Conservation (phyloP, 1,140 invertebrate genomes). For the Nilaparvata lugens region DNA sequence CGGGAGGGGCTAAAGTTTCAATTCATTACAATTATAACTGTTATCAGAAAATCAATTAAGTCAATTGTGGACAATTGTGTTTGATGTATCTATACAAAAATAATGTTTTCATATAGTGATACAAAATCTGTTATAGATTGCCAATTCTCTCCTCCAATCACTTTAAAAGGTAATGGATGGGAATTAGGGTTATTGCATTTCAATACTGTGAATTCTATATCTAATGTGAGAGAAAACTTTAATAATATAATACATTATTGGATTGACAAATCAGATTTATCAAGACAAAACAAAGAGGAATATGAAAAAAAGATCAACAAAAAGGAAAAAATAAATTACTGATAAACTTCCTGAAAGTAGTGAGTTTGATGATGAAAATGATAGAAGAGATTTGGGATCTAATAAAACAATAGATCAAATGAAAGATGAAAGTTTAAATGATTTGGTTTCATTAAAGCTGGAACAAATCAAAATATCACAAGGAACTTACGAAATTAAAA, state of each 20-base stretch:
- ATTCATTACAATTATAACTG: slow-evolving; percentile 4
- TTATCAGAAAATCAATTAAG: background rate
- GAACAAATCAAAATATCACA: background rate
- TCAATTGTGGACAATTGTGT: slow-evolving; percentile 6
- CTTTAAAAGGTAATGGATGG: background rate
- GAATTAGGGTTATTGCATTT: slow-evolving; percentile 5
- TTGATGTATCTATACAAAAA: background rate
- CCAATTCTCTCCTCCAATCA: background rate
- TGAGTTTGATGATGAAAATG: no score
- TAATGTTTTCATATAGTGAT: background rate
- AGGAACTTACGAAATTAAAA: background rate
- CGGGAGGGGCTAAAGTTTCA: background rate
- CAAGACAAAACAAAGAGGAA: no score
- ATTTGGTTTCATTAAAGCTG: background rate
- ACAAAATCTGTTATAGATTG: background rate
- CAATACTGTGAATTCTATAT: background rate
- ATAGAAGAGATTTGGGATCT: no score
- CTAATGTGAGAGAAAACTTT: background rate
- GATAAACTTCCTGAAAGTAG: no score
- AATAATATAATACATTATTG: no score
- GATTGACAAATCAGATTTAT: no score
- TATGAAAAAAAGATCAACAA: no score
- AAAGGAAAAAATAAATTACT: no score
- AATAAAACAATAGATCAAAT: no score
- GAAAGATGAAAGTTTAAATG: no score